Conservation (phyloP, 2,888 invertebrate genomes). For the Laspeyria flexula region DNA sequence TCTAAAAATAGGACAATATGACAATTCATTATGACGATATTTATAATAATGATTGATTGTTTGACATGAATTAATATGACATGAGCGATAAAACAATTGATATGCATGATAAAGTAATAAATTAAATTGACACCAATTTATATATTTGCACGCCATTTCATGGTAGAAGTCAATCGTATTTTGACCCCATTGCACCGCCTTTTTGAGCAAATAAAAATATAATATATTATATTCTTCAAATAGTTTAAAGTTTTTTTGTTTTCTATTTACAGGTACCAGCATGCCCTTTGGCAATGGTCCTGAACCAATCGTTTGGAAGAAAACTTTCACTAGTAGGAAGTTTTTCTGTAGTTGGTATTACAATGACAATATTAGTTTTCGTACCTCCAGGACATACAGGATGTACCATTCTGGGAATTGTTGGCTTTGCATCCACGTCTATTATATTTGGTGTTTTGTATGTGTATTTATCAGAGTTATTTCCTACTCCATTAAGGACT, state of each 20-base stretch:
- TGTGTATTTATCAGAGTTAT: conserved; percentile 61
- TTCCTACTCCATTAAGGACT: conserved; percentile 62
- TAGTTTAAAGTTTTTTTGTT: background rate
- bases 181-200: no score
- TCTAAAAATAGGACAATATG: no score
- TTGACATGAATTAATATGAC: no score
- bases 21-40: no score
- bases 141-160: no score
- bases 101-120: no score
- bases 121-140: no score
- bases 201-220: no score
- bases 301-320: conserved; percentile 56
- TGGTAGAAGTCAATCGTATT: no score
- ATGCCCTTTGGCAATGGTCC: conserved; percentile 47
- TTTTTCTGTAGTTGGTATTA: conserved; percentile 39
- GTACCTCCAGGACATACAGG: conserved; percentile 50
- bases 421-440: conserved; percentile 50
- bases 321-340: conserved; percentile 45
- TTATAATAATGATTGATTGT: no score
- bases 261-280: conserved; percentile 59
- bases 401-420: conserved; percentile 50
- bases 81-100: no score
- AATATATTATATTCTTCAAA: no score
- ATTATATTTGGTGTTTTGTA: conserved; percentile 52
- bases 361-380: conserved; percentile 54